phyloP scores from a whole-genome alignment of 2,797 vertebrate genomes.

The Clarias laeviceps region DNA sequence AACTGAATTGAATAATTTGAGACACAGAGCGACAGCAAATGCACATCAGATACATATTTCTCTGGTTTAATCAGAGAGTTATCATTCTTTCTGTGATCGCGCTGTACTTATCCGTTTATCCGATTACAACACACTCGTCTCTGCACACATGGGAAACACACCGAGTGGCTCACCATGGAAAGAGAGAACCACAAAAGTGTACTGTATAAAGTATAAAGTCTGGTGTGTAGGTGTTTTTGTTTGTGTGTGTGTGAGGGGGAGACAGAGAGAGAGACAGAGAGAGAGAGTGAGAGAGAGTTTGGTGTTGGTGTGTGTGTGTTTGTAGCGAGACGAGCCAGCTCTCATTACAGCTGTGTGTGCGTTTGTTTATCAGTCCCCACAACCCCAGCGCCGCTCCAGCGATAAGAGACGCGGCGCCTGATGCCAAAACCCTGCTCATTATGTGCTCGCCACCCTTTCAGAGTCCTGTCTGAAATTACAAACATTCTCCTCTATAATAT shows the following conservation, averaged over 20 bases:
- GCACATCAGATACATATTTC: constrained; percentile 30
- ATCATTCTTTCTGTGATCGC: constrained; percentile 23
- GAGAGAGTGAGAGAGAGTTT: background rate
- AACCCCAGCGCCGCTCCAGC: constrained; percentile 58
- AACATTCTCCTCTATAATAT: constrained; percentile 74
- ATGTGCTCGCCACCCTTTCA: constrained; percentile 51
- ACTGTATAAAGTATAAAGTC: background rate
- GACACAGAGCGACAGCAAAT: constrained; percentile 15
- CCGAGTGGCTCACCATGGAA: constrained; percentile 70
- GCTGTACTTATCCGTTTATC: constrained; percentile 60
- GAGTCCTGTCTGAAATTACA: constrained; percentile 67
- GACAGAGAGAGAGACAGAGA: background rate
- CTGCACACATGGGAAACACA: constrained; percentile 70
- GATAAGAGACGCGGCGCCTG: constrained; percentile 64
- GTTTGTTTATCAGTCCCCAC: constrained; percentile 70
- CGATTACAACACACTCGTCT: constrained; percentile 49
- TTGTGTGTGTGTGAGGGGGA: background rate
- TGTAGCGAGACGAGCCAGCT: constrained; percentile 30
- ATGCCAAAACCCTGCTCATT: constrained; percentile 64
- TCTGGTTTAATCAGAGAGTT: constrained; percentile 27
- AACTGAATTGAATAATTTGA: background rate
- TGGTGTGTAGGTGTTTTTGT: constrained; percentile 33
- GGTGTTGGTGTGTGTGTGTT: constrained; percentile 9
- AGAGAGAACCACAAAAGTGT: constrained; percentile 66
- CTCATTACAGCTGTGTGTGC: constrained; percentile 42